Evolutionary conservation across 2,888 invertebrate genomes (phyloP), one percentile per base, ranked within the genome.

Genomic region (Anoncus sp.): DNA sequence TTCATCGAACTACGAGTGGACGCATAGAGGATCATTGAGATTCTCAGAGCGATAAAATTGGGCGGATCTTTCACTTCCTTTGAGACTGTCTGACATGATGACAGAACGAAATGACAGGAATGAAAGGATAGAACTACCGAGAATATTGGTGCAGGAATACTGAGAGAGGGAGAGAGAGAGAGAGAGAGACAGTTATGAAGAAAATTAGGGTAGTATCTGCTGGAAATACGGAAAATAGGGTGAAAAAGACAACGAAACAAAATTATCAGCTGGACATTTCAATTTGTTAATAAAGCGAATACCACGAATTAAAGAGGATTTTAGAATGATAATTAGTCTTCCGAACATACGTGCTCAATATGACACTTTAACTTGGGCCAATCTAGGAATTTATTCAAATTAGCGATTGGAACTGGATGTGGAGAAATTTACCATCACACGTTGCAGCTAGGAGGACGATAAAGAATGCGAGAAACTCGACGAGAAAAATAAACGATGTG

Each of bases 11-110:
- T 47, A 45, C 35, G 51, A 69, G 53, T 40, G 27, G 27, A 57
- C 22, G 31, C 35, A 35, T 20, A 12, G 3, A 47, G 55, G 60
- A 60, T 76, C 66, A 38, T 53, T 22, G 27, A 77, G 76, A 77
- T 77, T 57, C 35, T 24, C 12, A 9, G 31, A 20, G 22, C 45
- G 66, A 72, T 72, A 77, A 60, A n/a, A 4, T 40, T 47, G 60
- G 76, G 47, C 62, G 76, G 53, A 22, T 60, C 66, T 62, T 47
- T 55, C n/a, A 51, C 47, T 47, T 45, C 62, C 66, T 60, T 77
- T 31, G 18, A 45, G 47, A 45, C 57, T 5, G 43, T 38, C 60
- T 35, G 38, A 76, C 53, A 24, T 20, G 71, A 66, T 57, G 65
- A 71, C 65, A 66, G 47, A n/a, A n/a, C 12, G 2, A 35, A 49